Evolutionary conservation across 1,140 invertebrate species (phyloP), one percentile per base, ranked within the genome.

Genomic region (Choristoneura fumiferana): DNA sequence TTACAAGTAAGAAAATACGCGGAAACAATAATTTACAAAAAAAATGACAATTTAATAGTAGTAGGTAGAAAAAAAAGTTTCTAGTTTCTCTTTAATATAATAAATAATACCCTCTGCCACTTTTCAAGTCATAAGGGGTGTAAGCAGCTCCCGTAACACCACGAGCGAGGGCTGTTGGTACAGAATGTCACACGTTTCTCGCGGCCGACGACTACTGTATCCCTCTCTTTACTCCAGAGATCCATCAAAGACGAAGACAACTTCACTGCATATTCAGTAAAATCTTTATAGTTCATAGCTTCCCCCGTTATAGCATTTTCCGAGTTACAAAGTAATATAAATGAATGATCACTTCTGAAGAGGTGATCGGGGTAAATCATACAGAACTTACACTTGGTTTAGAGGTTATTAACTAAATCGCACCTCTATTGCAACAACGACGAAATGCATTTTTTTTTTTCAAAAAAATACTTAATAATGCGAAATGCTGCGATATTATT

Each of bases 141-240:
- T 75, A 81, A 9, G 72, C 67, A 12, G 81, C 81, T 12, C 81
- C 81, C 37, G 70, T 76, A 55, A 79, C 74, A 49, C 79, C 58
- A 54, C 79, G 69, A 34, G 18, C 91, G 92, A 59, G 91, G 84
- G 52, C 84, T 74, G 33, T 94, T 93, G 57, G 92, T 90, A 89
- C 69, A 68, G n/a, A 91, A 94, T 70, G 91, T 86, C 1, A 91
- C 67, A 54, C 91, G 89, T 78, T 94, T 94, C 69, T 94, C 93
- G 60, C 91, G 91, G 14, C 88, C 91, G 49, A 94, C 79, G 0
- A 89, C 91, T 33, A 94, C 80, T 43, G 88, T 86, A 72, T 94
- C 93, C 12, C 91, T 91, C 4, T 81, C 63, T 9, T 62, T 17
- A 84, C 65, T 12, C 77, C 81, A 18, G n/a, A 84, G 54, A 17